These are phyloP conservation scores for Matsumurasca onukii DNA, from an alignment of 1,140 invertebrate genomes.

Conservation along the genomic window DNA sequence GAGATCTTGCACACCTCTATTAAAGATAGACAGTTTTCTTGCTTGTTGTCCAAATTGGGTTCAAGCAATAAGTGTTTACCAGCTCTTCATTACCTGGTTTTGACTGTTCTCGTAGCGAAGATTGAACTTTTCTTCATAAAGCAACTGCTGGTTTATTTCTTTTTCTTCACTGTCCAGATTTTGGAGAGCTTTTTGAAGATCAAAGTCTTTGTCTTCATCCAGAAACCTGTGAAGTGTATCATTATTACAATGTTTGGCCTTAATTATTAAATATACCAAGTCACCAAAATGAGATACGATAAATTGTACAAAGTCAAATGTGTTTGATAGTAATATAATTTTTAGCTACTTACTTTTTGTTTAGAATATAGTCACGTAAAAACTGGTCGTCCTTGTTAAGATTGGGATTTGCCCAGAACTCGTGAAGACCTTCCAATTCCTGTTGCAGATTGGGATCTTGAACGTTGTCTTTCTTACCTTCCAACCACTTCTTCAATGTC, in stretches of 20 bases:
- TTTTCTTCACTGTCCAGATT: conserved; percentile 81
- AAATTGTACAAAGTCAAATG: conserved; percentile 37
- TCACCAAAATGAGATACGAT: conserved; percentile 8
- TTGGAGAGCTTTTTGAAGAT: conserved; percentile 68
- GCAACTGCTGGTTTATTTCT: conserved; percentile 68
- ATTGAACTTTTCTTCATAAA: conserved; percentile 95
- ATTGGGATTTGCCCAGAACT: conserved; percentile 82
- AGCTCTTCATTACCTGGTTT: too few species aligned
- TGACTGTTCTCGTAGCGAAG: conserved; percentile 96
- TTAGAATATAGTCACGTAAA: conserved; percentile 88
- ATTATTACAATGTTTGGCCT: neutral
- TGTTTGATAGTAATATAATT: conserved; percentile 19
- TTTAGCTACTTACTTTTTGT: conserved; percentile 65
- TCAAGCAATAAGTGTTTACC: too few species aligned
- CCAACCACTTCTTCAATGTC: conserved; percentile 80
- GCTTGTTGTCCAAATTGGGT: too few species aligned
- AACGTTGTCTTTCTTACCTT: conserved; percentile 69
- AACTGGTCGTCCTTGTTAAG: conserved; percentile 85
- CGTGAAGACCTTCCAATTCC: conserved; percentile 71
- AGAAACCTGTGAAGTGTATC: conserved; percentile 51
- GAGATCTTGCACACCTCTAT: too few species aligned
- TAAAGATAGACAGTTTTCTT: too few species aligned
- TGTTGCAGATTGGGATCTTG: conserved; percentile 60
- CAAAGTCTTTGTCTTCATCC: conserved; percentile 61
- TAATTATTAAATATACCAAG: neutral